Conservation (phyloP, 2,888 invertebrate genomes). For the Lycia hirtaria region DNA sequence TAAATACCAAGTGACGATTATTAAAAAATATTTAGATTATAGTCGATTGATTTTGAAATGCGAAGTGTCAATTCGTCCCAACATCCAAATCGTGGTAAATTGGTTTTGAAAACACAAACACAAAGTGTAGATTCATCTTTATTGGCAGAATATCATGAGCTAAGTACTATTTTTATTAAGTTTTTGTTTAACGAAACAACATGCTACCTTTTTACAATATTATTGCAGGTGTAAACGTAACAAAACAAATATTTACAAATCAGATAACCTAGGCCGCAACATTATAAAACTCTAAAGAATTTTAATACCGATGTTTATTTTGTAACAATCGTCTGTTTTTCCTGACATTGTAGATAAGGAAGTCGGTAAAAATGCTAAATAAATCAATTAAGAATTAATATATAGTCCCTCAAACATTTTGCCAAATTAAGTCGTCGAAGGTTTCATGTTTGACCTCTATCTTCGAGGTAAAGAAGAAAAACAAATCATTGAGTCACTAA, state of each 20-base stretch:
- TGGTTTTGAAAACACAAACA: too few relatives aligned
- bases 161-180: too few relatives aligned
- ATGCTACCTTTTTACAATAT: background rate
- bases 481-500: conserved; percentile 20
- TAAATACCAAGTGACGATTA: too few relatives aligned
- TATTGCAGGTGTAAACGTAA: background rate
- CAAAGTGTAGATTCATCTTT: too few relatives aligned
- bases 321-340: background rate
- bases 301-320: conserved; percentile 2
- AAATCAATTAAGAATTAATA: background rate
- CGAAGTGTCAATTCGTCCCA: too few relatives aligned
- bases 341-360: background rate
- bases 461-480: conserved; percentile 12
- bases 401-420: conserved; percentile 7
- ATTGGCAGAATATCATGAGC: too few relatives aligned
- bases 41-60: too few relatives aligned
- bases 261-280: background rate
- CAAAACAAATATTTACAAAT: background rate
- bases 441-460: conserved; percentile 18
- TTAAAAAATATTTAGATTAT: too few relatives aligned
- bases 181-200: too few relatives aligned
- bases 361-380: background rate
- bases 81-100: too few relatives aligned
- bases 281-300: background rate
- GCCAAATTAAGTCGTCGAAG: conserved; percentile 12